These are phyloP conservation scores for Alectura lathami DNA, from an alignment of 2,113 vertebrate species.

Conservation along the genomic window DNA sequence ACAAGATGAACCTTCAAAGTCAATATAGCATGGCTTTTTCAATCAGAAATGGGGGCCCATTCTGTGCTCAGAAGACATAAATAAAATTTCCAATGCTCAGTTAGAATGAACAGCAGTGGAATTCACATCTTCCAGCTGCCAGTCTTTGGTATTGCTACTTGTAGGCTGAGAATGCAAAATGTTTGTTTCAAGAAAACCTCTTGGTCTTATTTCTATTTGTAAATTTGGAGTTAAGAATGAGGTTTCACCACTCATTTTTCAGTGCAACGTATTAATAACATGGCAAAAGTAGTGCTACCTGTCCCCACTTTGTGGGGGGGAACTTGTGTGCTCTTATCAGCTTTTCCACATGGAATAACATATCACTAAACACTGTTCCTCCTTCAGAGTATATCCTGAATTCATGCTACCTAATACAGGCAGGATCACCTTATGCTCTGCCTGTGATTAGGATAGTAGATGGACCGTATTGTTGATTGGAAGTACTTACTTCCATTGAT, in stretches of 20 bases:
- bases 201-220: not conserved
- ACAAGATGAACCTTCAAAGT: not conserved
- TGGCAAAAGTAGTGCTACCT: not conserved
- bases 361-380: not conserved
- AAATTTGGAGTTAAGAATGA: not conserved
- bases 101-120: not conserved
- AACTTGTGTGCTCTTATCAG: not conserved
- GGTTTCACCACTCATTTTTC: not conserved
- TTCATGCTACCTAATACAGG: not conserved
- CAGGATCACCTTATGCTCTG: not conserved
- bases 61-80: not conserved
- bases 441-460: not conserved
- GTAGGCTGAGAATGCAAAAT: not conserved
- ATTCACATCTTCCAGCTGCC: not conserved
- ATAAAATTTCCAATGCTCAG: not conserved
- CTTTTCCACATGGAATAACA: not conserved
- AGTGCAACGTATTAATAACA: not conserved
- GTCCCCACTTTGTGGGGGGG: not conserved
- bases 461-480: too few species aligned
- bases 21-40: not conserved
- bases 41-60: not conserved
- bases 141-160: fast-evolving
- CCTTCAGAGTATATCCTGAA: not conserved
- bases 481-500: not conserved
- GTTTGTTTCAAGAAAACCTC: not conserved